Base-by-base conservation (phyloP, 2,888 invertebrate genomes). In the Hypercompe scribonia region DNA sequence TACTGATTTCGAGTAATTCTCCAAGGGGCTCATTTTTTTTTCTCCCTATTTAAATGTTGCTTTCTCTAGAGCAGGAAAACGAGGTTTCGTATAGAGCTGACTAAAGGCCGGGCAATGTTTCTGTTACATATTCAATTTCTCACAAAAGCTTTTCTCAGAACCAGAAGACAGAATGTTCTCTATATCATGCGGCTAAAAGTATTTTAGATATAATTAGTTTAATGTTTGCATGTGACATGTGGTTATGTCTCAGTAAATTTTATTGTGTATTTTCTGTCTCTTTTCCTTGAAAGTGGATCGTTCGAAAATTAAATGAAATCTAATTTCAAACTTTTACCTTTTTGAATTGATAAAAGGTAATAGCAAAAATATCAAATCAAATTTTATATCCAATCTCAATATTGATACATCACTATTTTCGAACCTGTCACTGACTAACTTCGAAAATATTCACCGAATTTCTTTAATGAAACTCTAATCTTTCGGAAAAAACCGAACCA, bases 391-490 rank as follows among this genome's bases (percentile, higher is more conserved):
- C 50, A 46, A 67, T 74, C 67, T 31, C 61, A 58, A 8, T 46
- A 33, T 61, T 46, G 67, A 63, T 64, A 75, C 64, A 63, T 70
- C 61, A 70, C 71, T 67, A 81, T 64, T 74, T 78, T 72, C 54
- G 67, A 81, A 75, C 72, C 77, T 76, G 75, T 74, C 78, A 75
- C 77, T 78, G 80, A 78, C 83, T 80, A 85, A 78, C 74, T 50
- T 75, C 71, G 69, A 78, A 79, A 77, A 82, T 85, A 85, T 84
- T 78, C 70, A 68, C 79, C 72, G 67, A 80, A 85, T 84, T 74
- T 78, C 74, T 82, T 84, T 84, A 84, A 84, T 84, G 85, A 84
- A 84, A 82, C 84, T 84, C 82, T 81, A 85, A 84, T 84, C 84
- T 84, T 80, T 85, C 73, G 84, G 84, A 85, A 61, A 83, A 84